Evolutionary conservation across 2,113 vertebrate species (phyloP), one percentile per base, ranked within the genome.

Genomic region (Thomomys bottae): DNA sequence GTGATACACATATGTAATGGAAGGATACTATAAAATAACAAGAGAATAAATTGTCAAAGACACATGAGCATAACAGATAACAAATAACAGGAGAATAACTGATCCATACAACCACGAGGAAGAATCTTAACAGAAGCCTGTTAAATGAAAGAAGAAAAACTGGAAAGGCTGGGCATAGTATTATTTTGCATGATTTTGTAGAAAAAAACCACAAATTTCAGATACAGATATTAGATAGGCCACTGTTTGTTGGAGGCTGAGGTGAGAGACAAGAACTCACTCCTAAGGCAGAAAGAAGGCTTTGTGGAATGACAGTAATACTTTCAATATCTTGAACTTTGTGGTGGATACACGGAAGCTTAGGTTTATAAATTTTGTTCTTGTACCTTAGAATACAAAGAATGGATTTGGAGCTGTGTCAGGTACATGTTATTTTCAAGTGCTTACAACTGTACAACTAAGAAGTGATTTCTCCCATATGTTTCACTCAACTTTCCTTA

Each of bases 401-500:
- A 21, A 84, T 63, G 38, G 2, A 38, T 84, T 92, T 94, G 64
- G 30, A 1, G 72, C 38, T 94, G 40, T 28, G 12, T 71, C 42
- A 88, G 15, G 3, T 68, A 64, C 6, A 54, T 0, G n/a, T 81
- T 78, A 77, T 79, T 84, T 68, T 34, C 70, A 92, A 94, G 75
- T 64, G 26, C 28, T 71, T 20, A 34, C 5, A 61, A 81, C 30
- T 73, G 12, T 71, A 54, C 6, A 66, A 20, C 28, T 75, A 77
- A 34, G 90, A 79, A 61, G 2, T 76, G 18, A 64, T 71, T 77
- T 90, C 12, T 61, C 54, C 20, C 36, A 64, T 32, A 26, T 76
- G 23, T 93, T 92, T 76, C 54, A 34, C 28, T 94, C 63, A 59
- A 5, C 38, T 77, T 84, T 36, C 12, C 12, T 79, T 83, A 92